Conservation (phyloP, 2,888 invertebrate species). For the Nemurella pictetii region DNA sequence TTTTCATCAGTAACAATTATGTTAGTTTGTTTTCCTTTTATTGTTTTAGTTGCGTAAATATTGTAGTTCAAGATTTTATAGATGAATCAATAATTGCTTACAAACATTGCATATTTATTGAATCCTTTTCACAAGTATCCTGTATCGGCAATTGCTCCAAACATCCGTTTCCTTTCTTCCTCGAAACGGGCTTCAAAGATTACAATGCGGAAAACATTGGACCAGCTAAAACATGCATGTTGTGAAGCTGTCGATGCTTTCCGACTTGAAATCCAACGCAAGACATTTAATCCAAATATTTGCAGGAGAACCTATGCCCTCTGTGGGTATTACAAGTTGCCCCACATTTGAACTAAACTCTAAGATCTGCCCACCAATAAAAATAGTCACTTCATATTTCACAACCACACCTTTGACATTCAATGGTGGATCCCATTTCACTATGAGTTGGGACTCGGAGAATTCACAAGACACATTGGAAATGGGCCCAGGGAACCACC, state of each 20-base stretch:
- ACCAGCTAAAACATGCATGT: background rate
- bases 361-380: background rate
- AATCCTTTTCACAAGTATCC: background rate
- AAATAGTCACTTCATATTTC: background rate
- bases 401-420: conserved; percentile 34
- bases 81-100: background rate
- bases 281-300: conserved; percentile 38
- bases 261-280: background rate
- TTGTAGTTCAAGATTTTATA: background rate
- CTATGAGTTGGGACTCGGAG: background rate
- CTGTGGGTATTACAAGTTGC: background rate
- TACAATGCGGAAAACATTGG: background rate
- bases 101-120: background rate
- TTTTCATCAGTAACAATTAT: background rate
- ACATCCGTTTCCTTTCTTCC: no score
- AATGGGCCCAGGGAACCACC: conserved; percentile 42
- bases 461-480: conserved; percentile 37
- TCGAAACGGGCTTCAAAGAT: no score
- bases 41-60: background rate
- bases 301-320: background rate
- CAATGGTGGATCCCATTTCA: conserved; percentile 40
- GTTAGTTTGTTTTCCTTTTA: background rate
- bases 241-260: background rate
- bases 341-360: background rate
- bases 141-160: no score